Evolutionary conservation across 2,888 invertebrate species (phyloP).

Genomic region (Gasteruption jaculator): DNA sequence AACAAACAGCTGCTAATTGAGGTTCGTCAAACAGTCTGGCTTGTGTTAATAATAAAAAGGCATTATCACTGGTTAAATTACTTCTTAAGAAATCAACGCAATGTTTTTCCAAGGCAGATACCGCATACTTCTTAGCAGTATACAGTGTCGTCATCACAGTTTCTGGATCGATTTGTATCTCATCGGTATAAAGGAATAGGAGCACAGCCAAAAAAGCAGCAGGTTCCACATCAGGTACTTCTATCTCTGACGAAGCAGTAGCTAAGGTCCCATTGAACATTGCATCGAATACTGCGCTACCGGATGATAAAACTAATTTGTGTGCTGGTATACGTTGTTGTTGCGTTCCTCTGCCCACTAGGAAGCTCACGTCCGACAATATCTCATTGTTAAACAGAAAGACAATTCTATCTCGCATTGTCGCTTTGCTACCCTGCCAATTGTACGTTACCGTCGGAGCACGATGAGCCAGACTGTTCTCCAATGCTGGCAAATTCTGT

Average conservation of each 20-base stretch:
- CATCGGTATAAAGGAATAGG: constrained; percentile 73
- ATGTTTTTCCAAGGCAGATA: constrained; percentile 75
- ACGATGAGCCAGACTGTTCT: constrained; percentile 26
- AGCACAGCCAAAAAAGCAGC: constrained; percentile 74
- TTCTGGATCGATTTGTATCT: constrained; percentile 78
- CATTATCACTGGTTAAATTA: constrained; percentile 77
- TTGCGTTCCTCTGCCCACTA: constrained; percentile 69
- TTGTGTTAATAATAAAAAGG: constrained; percentile 73
- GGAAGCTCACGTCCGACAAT: constrained; percentile 71
- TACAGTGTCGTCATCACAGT: constrained; percentile 84
- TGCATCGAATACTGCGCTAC: constrained; percentile 82
- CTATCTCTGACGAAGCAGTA: constrained; percentile 67
- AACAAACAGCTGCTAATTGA: constrained; percentile 72
- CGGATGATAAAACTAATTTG: constrained; percentile 74
- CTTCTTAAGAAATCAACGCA: constrained; percentile 75
- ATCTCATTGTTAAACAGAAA: constrained; percentile 65
- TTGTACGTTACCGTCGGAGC: constrained; percentile 52
- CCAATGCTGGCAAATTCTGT: constrained; percentile 30
- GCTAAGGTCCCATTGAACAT: constrained; percentile 79
- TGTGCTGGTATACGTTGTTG: constrained; percentile 74
- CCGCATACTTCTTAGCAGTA: constrained; percentile 83
- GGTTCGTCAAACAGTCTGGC: constrained; percentile 81
- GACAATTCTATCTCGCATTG: constrained; percentile 70
- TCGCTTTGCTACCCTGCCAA: constrained; percentile 72
- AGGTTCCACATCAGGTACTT: constrained; percentile 80